phyloP scores from a whole-genome alignment of 2,113 vertebrate species.

The Pelusios castaneus region DNA sequence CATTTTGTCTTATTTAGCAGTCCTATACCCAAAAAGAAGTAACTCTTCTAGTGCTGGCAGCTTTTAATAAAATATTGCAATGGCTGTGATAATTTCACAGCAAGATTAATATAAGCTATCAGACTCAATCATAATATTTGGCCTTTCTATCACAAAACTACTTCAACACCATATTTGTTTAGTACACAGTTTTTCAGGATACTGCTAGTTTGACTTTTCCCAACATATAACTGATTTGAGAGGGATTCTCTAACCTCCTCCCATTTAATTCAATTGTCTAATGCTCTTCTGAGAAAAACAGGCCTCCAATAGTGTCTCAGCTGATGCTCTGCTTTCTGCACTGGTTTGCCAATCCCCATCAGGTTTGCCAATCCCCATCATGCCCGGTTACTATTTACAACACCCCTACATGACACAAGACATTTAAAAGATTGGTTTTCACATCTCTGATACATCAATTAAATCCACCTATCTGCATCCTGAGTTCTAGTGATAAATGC shows the following conservation, averaged over 20 bases:
- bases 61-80: background rate
- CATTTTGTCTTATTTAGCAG: background rate
- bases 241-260: background rate
- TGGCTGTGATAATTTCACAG: background rate
- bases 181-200: background rate
- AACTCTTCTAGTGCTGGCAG: background rate
- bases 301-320: background rate
- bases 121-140: background rate
- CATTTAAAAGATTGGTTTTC: background rate
- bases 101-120: background rate
- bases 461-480: background rate
- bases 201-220: background rate
- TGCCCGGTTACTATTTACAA: background rate
- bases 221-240: background rate
- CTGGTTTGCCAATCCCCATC: background rate
- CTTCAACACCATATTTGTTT: background rate
- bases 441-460: background rate
- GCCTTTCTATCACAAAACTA: background rate
- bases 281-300: background rate
- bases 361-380: background rate
- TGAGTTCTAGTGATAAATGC: background rate
- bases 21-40: background rate
- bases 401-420: background rate
- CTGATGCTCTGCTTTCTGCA: background rate
- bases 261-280: too few relatives aligned